Conservation (phyloP, 2,797 vertebrate species). For the Xerus rutilus region DNA sequence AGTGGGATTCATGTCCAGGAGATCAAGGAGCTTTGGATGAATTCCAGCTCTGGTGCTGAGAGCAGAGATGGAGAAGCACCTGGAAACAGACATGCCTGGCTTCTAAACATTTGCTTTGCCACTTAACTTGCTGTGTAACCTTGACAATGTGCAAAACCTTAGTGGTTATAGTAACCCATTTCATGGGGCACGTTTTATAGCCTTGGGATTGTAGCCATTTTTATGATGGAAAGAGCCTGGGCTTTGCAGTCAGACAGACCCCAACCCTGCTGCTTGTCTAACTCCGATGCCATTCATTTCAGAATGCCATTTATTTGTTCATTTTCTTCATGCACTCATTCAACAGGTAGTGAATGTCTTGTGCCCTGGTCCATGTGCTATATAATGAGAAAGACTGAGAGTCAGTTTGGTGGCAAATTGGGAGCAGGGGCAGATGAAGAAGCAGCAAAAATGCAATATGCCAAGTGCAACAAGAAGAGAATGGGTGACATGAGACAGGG, state of each 20-base stretch:
- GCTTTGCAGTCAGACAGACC: not conserved
- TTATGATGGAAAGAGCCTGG: not conserved
- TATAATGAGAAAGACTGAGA: not conserved
- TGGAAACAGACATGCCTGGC: not conserved
- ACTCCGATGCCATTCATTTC: not conserved
- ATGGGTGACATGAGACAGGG: rapidly evolving
- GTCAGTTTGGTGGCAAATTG: not conserved
- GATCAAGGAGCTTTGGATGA: not conserved
- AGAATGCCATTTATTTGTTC: not conserved
- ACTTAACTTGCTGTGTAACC: not conserved
- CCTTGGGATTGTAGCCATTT: not conserved
- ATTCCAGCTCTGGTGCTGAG: not conserved
- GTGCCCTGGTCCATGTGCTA: not conserved
- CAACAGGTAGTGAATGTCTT: not conserved
- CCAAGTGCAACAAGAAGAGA: not conserved
- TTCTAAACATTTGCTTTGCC: not conserved
- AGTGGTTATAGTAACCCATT: not conserved
- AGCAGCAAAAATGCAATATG: not conserved
- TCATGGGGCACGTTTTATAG: not conserved
- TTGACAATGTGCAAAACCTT: not conserved
- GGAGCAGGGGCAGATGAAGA: not conserved
- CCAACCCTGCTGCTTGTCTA: not conserved
- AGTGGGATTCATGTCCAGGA: not conserved
- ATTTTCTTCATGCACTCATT: not conserved
- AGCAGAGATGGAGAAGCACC: not conserved